phyloP scores from a whole-genome alignment of 2,113 vertebrate genomes.

The Pterophyllum scalare region DNA sequence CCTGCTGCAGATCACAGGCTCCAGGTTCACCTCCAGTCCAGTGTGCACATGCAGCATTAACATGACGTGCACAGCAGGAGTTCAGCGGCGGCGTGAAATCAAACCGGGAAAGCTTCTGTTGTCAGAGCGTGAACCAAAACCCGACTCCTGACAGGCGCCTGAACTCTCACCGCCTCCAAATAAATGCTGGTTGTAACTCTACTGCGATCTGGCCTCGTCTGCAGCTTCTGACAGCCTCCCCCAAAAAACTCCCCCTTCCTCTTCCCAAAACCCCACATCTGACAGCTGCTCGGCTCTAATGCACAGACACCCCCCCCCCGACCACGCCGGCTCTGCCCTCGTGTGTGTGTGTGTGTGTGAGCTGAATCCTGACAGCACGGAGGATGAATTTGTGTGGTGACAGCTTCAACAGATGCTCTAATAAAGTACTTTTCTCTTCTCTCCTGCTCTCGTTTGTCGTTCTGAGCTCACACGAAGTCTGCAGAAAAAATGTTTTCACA shows the following conservation, averaged over 20 bases:
- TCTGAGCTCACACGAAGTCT: constrained; percentile 14
- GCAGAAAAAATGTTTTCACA: constrained; percentile 42
- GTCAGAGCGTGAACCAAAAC: constrained; percentile 51
- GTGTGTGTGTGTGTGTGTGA: background rate
- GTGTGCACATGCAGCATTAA: rapidly evolving
- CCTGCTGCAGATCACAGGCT: too few relatives aligned
- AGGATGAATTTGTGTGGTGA: constrained; percentile 68
- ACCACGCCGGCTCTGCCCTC: background rate
- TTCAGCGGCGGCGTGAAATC: background rate
- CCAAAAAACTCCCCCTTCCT: background rate
- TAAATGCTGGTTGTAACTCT: constrained; percentile 76
- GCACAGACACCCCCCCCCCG: constrained; percentile 50
- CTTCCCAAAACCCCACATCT: constrained; percentile 35
- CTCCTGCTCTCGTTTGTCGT: constrained; percentile 42
- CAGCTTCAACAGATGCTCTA: constrained; percentile 69
- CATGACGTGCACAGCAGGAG: background rate
- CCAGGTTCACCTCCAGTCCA: background rate
- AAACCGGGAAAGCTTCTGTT: constrained; percentile 52
- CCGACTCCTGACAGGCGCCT: constrained; percentile 55
- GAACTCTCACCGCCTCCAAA: constrained; percentile 51
- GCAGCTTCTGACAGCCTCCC: constrained; percentile 55
- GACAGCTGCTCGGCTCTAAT: constrained; percentile 51
- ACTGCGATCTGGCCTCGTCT: constrained; percentile 64
- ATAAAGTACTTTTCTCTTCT: constrained; percentile 72
- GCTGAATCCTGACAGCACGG: constrained; percentile 34